Conservation (phyloP, 1,140 invertebrate species). For the Drosophila ohnishii region DNA sequence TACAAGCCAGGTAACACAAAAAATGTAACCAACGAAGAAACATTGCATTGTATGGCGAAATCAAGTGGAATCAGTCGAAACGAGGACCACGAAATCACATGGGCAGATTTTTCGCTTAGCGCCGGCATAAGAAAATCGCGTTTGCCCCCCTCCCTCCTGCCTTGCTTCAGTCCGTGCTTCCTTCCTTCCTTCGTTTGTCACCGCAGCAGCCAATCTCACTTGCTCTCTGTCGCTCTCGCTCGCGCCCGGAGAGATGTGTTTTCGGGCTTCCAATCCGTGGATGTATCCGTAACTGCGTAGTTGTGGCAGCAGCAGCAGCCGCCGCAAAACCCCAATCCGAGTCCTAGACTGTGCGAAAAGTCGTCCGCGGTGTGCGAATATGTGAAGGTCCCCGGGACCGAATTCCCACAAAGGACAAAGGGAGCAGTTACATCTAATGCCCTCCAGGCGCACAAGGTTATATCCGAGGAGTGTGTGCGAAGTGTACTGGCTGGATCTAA, state of each 20-base stretch:
- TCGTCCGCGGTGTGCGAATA: slow-evolving; percentile 20
- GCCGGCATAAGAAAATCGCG: slow-evolving; percentile 37
- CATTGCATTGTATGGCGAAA: slow-evolving; percentile 15
- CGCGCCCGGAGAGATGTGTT: slow-evolving; percentile 39
- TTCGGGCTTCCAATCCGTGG: slow-evolving; percentile 63
- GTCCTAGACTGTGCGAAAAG: slow-evolving; percentile 37
- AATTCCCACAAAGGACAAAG: slow-evolving; percentile 19
- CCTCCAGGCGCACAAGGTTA: slow-evolving; percentile 14
- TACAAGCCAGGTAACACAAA: slow-evolving; percentile 25
- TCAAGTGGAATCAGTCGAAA: slow-evolving; percentile 1
- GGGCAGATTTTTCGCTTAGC: slow-evolving; percentile 23
- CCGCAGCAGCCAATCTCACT: slow-evolving; percentile 40
- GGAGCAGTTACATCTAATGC: neutral
- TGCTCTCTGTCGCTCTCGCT: slow-evolving; percentile 37
- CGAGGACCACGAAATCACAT: slow-evolving; percentile 7
- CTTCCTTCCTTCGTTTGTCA: slow-evolving; percentile 22
- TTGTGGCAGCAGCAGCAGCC: slow-evolving; percentile 9
- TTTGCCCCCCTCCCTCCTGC: neutral
- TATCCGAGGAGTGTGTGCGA: neutral
- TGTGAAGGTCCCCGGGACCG: slow-evolving; percentile 12
- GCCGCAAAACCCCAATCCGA: slow-evolving; percentile 19
- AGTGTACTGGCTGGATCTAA: neutral
- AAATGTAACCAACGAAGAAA: neutral
- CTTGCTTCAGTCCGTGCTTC: neutral
- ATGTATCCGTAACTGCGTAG: slow-evolving; percentile 72